phyloP scores from a whole-genome alignment of 2,888 invertebrate genomes.

The Tachina fera region DNA sequence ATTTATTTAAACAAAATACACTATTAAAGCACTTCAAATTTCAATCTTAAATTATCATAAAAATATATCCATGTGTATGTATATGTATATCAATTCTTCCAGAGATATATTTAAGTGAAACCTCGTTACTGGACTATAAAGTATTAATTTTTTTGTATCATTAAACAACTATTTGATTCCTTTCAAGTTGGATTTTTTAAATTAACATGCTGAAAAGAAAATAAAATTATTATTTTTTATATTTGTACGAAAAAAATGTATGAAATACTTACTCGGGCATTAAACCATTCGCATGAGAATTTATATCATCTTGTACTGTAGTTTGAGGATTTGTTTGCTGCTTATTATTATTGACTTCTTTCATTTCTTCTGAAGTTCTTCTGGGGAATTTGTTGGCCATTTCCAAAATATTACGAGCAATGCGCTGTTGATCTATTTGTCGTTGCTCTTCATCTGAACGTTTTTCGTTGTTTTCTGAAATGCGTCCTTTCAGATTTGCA shows the following conservation, averaged over 20 bases:
- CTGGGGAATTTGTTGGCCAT: slow-evolving; percentile 79
- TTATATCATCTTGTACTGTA: slow-evolving; percentile 46
- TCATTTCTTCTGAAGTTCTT: slow-evolving; percentile 27
- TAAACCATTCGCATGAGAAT: slow-evolving; percentile 60
- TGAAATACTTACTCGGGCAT: slow-evolving; percentile 77
- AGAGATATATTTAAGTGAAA: slow-evolving; percentile 28
- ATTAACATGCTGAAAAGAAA: slow-evolving; percentile 74
- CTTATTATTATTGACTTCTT: slow-evolving; percentile 37
- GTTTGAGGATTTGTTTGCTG: slow-evolving; percentile 66
- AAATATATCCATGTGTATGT: slow-evolving; percentile 3
- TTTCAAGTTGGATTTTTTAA: slow-evolving; percentile 56
- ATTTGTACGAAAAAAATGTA: background rate
- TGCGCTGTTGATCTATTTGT: slow-evolving; percentile 86
- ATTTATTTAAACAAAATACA: slow-evolving; percentile 34
- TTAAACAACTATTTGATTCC: slow-evolving; percentile 4
- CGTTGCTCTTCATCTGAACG: slow-evolving; percentile 87
- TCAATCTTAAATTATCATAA: slow-evolving; percentile 11
- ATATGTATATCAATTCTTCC: background rate
- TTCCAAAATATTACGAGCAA: slow-evolving; percentile 84
- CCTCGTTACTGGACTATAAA: slow-evolving; percentile 26
- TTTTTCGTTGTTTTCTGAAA: slow-evolving; percentile 80
- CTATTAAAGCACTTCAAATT: slow-evolving; percentile 15
- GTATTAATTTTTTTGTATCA: background rate
- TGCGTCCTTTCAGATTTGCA: slow-evolving; percentile 77
- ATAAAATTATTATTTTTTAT: slow-evolving; percentile 21